Evolutionary conservation across 2,888 invertebrate species (phyloP), one percentile per base, ranked within the genome.

Genomic region (Isotomurus palustris): DNA sequence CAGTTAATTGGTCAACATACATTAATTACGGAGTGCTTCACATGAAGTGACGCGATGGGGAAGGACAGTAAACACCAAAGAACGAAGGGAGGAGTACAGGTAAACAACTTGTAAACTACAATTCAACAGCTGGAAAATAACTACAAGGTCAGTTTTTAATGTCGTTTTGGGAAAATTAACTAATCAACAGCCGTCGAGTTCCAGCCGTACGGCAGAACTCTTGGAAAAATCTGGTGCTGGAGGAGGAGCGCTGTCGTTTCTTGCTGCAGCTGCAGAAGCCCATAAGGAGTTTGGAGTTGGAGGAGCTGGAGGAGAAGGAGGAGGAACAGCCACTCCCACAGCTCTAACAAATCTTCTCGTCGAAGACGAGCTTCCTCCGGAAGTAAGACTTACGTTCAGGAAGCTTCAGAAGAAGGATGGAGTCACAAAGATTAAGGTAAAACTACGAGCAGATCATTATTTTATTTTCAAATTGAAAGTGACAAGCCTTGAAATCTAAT

Each of bases 151-250:
- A 41, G 35, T 52, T 51, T 48, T 47, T 19, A 14, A 28, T 58
- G 48, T 57, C 60, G 50, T 58, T 69, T 78, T 38, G 6, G 35
- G 8, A 32, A 27, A 40, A 4, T n/a, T n/a, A n/a, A n/a, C n/a
- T n/a, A n/a, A n/a, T n/a, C n/a, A n/a, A n/a, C 73, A 94, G 92
- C 92, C 93, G 2, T 91, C 93, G 21, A 92, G 85, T 74, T 92
- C 92, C 74, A 87, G 90, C 14, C 83, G 92, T 51, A 91, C 90
- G 75, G 93, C 93, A 0, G 88, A 91, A 73, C 78, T 91, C 19
- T 78, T 93, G 36, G 83, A 82, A 40, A 77, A 61, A 25, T 38
- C 58, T 17, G 58, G 54, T n/a, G 52, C 53, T 14, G 40, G 58
- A 14, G 64, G 58, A n/a, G 60, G 59, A 4, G 48, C 50, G 10